These are phyloP conservation scores for Kryphioiulus occultus DNA, from an alignment of 2,888 invertebrate genomes.

Conservation along the genomic window DNA sequence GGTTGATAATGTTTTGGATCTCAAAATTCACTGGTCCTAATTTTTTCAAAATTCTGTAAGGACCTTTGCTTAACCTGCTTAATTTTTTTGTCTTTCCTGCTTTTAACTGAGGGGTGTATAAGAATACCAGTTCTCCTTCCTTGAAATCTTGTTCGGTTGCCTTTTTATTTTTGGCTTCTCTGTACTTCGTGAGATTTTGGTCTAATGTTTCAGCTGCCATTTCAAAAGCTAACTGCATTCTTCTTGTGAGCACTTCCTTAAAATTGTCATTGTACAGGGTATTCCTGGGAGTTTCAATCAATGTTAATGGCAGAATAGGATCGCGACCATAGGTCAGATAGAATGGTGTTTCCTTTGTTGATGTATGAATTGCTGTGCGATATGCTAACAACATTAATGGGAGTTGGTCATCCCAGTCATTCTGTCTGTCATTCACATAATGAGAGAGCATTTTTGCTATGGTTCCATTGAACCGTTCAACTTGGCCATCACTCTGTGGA, in stretches of 20 bases:
- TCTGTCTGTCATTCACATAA: not conserved
- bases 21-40: not conserved
- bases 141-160: not conserved
- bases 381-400: not conserved
- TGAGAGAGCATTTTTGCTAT: not conserved
- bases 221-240: not conserved
- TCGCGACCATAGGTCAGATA: not conserved
- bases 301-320: not conserved
- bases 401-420: conserved; percentile 29
- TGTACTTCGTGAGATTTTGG: not conserved
- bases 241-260: not conserved
- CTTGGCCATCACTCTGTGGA: not conserved
- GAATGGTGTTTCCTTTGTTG: not conserved
- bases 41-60: not conserved
- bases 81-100: not conserved
- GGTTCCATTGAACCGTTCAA: conserved; percentile 33
- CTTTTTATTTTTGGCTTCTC: not conserved
- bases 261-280: not conserved
- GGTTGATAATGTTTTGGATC: not conserved
- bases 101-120: not conserved
- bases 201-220: not conserved
- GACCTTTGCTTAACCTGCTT: not conserved
- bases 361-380: not conserved
- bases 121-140: not conserved
- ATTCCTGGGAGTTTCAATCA: not conserved